phyloP scores from a whole-genome alignment of 2,113 vertebrate species.

The Halichoeres trimaculatus region DNA sequence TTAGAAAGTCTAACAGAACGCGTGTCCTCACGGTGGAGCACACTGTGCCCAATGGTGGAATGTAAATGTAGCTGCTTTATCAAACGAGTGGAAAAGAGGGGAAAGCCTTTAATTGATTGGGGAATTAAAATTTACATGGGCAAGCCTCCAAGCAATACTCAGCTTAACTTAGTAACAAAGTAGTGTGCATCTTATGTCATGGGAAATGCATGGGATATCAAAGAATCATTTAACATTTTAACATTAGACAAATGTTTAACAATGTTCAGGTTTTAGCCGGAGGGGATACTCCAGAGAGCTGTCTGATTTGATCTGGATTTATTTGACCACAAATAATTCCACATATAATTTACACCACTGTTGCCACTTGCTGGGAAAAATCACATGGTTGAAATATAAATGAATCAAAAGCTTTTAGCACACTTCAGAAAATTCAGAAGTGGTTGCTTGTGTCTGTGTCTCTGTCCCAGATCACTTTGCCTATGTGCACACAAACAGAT shows the following conservation, averaged over 20 bases:
- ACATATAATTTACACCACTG: slow-evolving; percentile 19
- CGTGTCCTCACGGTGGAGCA: slow-evolving; percentile 55
- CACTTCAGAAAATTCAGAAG: slow-evolving; percentile 6
- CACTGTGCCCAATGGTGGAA: slow-evolving; percentile 54
- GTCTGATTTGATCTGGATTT: slow-evolving; percentile 40
- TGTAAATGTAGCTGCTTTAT: slow-evolving; percentile 63
- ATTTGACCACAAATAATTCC: slow-evolving; percentile 39
- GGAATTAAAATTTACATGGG: slow-evolving; percentile 41
- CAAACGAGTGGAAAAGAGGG: slow-evolving; percentile 64
- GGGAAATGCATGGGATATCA: slow-evolving; percentile 47
- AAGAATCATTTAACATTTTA: slow-evolving; percentile 53
- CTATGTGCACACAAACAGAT: background rate
- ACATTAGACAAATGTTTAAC: slow-evolving; percentile 39
- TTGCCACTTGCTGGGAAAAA: background rate
- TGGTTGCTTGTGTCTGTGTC: background rate
- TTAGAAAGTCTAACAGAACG: slow-evolving; percentile 31
- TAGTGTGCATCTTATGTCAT: slow-evolving; percentile 20
- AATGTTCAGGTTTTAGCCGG: slow-evolving; percentile 38
- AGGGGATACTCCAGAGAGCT: slow-evolving; percentile 8
- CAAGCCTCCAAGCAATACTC: slow-evolving; percentile 43
- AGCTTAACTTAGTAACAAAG: slow-evolving; percentile 28
- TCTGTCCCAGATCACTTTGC: slow-evolving; percentile 5
- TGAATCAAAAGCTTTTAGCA: slow-evolving; percentile 19
- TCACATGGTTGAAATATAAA: background rate
- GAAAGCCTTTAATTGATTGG: slow-evolving; percentile 59